Conservation (phyloP, 2,888 invertebrate species). For the Trichopoda pennipes region DNA sequence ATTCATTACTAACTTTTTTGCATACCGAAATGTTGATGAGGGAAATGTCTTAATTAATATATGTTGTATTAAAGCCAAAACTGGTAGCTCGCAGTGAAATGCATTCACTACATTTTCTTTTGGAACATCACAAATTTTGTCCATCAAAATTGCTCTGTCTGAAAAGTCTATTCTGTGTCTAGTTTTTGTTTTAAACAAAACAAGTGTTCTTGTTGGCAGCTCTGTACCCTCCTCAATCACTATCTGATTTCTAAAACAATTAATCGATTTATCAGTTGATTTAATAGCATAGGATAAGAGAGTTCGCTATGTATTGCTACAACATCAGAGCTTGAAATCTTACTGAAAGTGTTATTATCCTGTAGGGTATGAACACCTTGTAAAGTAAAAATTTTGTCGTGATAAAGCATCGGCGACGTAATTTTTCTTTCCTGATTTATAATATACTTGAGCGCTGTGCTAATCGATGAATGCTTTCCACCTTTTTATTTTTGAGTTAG, state of each 20-base stretch:
- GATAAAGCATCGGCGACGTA: constrained; percentile 2
- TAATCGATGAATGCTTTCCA: constrained; percentile 6
- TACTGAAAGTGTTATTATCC: not conserved
- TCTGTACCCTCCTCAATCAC: not conserved
- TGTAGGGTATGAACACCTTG: not conserved
- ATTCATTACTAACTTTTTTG: not conserved
- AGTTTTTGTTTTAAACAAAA: not conserved
- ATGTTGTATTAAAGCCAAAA: constrained; percentile 1
- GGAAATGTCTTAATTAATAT: not conserved
- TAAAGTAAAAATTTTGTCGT: not conserved
- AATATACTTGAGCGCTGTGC: not conserved
- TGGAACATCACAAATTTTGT: constrained; percentile 14
- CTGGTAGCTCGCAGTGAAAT: constrained; percentile 21
- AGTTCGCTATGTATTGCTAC: constrained; percentile 6
- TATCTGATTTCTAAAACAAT: constrained; percentile 32
- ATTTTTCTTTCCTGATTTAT: too few species aligned
- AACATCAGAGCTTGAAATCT: not conserved
- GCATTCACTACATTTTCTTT: constrained; percentile 53
- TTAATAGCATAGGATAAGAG: constrained; percentile 7
- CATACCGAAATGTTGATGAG: constrained; percentile 7
- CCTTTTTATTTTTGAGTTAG: not conserved
- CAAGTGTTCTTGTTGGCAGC: not conserved
- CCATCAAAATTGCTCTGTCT: constrained; percentile 30
- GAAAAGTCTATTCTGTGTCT: constrained; percentile 28
- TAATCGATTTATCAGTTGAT: constrained; percentile 1